Conservation (phyloP, 2,888 invertebrate genomes). For the Anorthoa munda region DNA sequence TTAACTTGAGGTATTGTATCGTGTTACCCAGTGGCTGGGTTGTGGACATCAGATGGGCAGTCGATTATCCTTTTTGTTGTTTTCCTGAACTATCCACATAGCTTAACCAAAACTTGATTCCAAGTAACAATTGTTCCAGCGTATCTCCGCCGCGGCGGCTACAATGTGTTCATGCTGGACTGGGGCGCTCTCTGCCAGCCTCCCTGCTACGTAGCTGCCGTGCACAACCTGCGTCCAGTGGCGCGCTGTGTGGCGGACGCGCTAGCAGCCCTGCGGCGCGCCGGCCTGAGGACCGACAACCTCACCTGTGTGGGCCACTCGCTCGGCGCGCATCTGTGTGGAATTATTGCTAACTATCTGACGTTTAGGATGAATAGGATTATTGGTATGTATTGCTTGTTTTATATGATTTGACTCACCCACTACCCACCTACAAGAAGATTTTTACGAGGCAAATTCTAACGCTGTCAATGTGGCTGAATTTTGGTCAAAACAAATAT, state of each 20-base stretch:
- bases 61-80: too few species aligned
- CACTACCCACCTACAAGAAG: too few species aligned
- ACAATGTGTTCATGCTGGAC: constrained; percentile 94
- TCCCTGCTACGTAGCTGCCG: constrained; percentile 94
- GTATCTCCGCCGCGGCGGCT: constrained; percentile 93
- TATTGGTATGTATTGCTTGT: constrained; percentile 91
- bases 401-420: background rate
- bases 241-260: constrained; percentile 93
- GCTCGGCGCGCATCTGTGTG: constrained; percentile 94
- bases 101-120: too few species aligned
- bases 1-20: too few species aligned
- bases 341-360: constrained; percentile 93
- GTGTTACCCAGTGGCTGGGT: too few species aligned
- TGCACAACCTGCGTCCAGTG: constrained; percentile 94
- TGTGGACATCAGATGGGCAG: too few species aligned
- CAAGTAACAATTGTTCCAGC: constrained; percentile 84
- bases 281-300: constrained; percentile 92
- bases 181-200: constrained; percentile 94
- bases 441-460: too few species aligned
- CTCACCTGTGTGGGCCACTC: constrained; percentile 95
- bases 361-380: constrained; percentile 94
- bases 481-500: too few species aligned
- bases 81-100: too few species aligned
- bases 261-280: constrained; percentile 91
- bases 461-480: too few species aligned